phyloP scores from a whole-genome alignment of 2,113 vertebrate species.

The Psittacula cyanocephala region DNA sequence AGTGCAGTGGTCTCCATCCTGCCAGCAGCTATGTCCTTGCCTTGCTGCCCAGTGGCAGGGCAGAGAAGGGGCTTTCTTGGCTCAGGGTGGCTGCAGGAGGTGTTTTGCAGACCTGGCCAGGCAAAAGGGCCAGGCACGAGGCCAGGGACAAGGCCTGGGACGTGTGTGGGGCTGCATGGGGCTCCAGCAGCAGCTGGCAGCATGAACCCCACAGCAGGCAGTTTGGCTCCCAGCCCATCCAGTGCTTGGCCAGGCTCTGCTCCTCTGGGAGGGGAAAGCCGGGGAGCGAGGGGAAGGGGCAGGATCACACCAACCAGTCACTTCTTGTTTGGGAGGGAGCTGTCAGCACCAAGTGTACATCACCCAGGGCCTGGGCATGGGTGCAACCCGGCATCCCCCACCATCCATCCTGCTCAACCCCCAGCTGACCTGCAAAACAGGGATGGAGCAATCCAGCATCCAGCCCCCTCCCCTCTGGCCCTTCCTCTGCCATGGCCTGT shows the following conservation, averaged over 20 bases:
- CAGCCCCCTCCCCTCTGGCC: background rate
- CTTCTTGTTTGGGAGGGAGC: accelerated
- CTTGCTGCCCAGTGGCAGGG: background rate
- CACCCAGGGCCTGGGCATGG: accelerated
- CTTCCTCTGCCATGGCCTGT: slow-evolving; percentile 28
- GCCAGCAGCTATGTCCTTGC: background rate
- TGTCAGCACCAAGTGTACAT: background rate
- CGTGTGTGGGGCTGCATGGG: accelerated
- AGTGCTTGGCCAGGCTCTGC: background rate
- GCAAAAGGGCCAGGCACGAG: background rate
- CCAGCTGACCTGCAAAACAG: background rate
- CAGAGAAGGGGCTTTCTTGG: background rate
- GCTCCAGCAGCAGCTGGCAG: accelerated
- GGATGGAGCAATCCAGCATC: background rate
- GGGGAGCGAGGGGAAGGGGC: background rate
- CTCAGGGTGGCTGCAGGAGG: accelerated
- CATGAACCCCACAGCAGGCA: accelerated
- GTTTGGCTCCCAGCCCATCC: accelerated
- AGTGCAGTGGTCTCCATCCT: background rate
- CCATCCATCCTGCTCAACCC: background rate
- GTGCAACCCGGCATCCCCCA: background rate
- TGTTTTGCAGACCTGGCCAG: accelerated
- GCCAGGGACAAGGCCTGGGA: background rate
- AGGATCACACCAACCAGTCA: background rate
- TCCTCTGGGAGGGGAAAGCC: background rate